Evolutionary conservation across 2,113 vertebrate genomes (phyloP).

Genomic region (Gymnogyps californianus): DNA sequence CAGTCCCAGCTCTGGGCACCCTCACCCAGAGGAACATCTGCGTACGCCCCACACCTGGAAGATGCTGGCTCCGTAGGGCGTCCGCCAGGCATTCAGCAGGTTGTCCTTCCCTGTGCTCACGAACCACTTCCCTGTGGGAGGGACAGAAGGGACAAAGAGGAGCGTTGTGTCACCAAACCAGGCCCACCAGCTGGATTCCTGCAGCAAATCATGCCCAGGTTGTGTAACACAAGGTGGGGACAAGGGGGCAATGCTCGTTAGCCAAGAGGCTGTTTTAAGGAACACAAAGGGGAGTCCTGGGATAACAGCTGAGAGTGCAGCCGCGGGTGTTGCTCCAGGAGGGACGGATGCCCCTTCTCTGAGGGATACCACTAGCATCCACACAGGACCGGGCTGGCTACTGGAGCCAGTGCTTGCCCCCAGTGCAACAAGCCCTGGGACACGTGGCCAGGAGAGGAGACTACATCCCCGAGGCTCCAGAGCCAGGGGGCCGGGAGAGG

Average conservation of each 20-base stretch:
- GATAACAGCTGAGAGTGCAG: not conserved
- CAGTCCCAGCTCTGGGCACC: not conserved
- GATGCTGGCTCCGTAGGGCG: slow-evolving; percentile 78
- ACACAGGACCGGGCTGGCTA: not conserved
- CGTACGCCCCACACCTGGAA: slow-evolving; percentile 75
- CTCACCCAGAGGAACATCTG: not conserved
- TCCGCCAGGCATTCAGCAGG: slow-evolving; percentile 81
- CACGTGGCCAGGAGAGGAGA: fast-evolving
- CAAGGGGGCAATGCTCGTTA: not conserved
- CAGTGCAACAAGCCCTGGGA: fast-evolving
- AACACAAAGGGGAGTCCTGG: not conserved
- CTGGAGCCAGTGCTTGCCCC: fast-evolving
- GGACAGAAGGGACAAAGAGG: not conserved
- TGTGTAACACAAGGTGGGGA: not conserved
- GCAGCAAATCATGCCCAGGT: not conserved
- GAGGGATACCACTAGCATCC: not conserved
- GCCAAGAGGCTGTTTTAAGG: not conserved
- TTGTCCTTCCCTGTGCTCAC: slow-evolving; percentile 86
- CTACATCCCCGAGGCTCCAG: not conserved
- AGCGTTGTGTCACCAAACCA: not conserved
- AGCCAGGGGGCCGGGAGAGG: no score
- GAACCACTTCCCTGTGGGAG: slow-evolving; percentile 83
- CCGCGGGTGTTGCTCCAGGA: not conserved
- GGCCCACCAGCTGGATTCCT: not conserved
- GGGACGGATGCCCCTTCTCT: not conserved